Evolutionary conservation across 2,797 vertebrate species (phyloP).

Genomic region (Ibycter americanus): DNA sequence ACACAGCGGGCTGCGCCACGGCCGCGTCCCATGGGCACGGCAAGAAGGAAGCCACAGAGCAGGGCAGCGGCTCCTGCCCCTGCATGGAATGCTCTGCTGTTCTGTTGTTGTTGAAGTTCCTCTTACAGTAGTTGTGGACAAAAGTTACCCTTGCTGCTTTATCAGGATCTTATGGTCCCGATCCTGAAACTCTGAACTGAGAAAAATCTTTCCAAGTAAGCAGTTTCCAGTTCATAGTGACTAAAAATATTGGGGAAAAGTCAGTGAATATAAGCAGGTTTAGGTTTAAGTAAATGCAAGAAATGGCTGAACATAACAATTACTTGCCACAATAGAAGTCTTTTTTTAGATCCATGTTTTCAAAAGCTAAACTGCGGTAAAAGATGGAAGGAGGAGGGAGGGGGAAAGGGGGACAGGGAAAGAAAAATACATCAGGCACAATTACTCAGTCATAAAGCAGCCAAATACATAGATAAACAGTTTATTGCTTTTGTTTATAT

Average conservation of each 20-base stretch:
- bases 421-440: neutral
- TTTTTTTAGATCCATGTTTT: neutral
- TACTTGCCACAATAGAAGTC: neutral
- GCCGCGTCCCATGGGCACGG: rapidly evolving
- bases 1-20: rapidly evolving
- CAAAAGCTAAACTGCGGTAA: neutral
- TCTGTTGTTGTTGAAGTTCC: neutral
- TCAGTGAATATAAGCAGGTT: neutral
- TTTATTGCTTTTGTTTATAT: neutral
- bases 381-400: neutral
- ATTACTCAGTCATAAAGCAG: neutral
- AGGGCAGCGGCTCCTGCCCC: neutral
- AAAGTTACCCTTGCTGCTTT: neutral
- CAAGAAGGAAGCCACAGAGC: neutral
- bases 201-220: neutral
- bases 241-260: neutral
- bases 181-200: neutral
- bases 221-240: neutral
- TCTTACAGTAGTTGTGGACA: neutral
- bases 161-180: neutral
- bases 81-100: neutral
- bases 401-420: neutral
- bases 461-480: neutral
- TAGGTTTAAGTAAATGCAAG: neutral
- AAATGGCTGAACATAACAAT: neutral